Percentiles rank a stretch among this genome's conserved stretches.
Conservation (phyloP, 2,888 invertebrate genomes). For the Dryomyza anilis region DNA sequence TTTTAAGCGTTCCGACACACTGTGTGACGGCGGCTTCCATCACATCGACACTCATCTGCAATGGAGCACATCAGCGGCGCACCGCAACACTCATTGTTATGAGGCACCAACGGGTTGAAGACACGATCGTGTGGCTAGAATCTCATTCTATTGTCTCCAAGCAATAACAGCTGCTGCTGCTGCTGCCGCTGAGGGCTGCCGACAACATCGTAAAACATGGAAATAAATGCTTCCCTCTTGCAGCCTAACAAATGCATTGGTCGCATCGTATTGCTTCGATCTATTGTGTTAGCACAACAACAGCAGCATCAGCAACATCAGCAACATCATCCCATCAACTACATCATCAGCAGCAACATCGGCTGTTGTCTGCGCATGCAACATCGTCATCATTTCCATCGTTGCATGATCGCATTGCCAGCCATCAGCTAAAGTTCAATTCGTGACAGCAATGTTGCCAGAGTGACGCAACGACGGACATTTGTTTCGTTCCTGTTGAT, state of each 20-base stretch:
- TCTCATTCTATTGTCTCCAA: slow-evolving; percentile 12
- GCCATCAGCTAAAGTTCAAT: slow-evolving; percentile 52
- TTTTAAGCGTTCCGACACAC: too few relatives aligned
- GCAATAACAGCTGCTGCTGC: slow-evolving; percentile 7
- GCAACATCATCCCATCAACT: background rate
- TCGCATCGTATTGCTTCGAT: too few relatives aligned
- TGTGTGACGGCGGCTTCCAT: too few relatives aligned
- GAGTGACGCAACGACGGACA: slow-evolving; percentile 39
- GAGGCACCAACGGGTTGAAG: slow-evolving; percentile 5
- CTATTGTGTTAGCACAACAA: slow-evolving; percentile 9
- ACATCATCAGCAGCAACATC: background rate
- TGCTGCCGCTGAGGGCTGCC: background rate
- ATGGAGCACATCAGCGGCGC: background rate
- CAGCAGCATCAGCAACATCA: background rate
- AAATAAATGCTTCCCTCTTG: background rate
- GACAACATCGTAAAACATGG: background rate
- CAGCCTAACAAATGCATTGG: slow-evolving; percentile 13
- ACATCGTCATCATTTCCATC: background rate
- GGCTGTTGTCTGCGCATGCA: background rate
- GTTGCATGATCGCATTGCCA: slow-evolving; percentile 10
- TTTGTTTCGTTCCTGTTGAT: background rate
- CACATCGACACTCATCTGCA: slow-evolving; percentile 11
- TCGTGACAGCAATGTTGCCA: slow-evolving; percentile 56
- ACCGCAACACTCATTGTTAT: background rate
- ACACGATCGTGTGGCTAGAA: slow-evolving; percentile 16